phyloP scores from a whole-genome alignment of 2,113 vertebrate species.

The Dipodomys spectabilis region DNA sequence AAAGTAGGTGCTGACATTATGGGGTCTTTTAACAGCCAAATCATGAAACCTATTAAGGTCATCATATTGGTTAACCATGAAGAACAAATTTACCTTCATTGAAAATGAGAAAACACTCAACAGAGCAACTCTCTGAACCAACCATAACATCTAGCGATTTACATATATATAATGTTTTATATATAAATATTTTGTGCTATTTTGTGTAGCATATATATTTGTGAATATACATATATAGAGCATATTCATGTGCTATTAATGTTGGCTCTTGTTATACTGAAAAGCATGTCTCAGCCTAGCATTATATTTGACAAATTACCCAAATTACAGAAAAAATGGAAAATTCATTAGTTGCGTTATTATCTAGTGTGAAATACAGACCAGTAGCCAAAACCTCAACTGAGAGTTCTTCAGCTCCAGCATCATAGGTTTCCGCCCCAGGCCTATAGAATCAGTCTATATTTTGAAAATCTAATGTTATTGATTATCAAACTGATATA shows the following conservation, averaged over 20 bases:
- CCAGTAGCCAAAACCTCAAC: rapidly evolving
- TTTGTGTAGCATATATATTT: not conserved
- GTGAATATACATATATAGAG: not conserved
- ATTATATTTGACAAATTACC: not conserved
- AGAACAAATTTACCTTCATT: not conserved
- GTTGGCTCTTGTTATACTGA: not conserved
- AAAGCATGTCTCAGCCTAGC: not conserved
- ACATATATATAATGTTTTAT: not conserved
- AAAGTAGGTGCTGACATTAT: not conserved
- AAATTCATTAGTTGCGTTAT: not conserved
- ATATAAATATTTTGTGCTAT: not conserved
- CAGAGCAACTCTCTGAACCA: not conserved
- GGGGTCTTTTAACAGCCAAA: not conserved
- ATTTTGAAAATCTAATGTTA: not conserved
- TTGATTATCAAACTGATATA: not conserved
- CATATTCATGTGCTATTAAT: not conserved
- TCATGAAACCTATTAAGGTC: not conserved
- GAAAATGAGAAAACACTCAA: not conserved
- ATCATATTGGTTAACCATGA: slow-evolving; percentile 20
- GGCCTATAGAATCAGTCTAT: not conserved
- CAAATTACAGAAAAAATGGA: not conserved
- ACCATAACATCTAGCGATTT: not conserved
- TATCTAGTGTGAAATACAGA: not conserved
- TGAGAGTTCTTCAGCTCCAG: not conserved
- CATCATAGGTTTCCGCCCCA: not conserved